Evolutionary conservation across 2,113 vertebrate species (phyloP).

Genomic region (Lepisosteus oculatus): DNA sequence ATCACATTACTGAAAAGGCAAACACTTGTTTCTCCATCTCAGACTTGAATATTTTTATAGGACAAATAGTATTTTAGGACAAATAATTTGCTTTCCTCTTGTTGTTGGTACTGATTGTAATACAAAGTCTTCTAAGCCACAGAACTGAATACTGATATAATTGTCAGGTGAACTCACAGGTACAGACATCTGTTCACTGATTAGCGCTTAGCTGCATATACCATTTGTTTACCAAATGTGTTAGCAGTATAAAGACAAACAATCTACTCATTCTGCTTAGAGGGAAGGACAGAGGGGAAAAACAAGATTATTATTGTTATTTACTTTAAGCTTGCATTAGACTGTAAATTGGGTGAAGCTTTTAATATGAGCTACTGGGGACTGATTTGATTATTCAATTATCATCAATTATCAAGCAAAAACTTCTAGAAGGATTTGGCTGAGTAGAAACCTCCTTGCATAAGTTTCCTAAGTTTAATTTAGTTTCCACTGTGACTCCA

Average conservation of each 20-base stretch:
- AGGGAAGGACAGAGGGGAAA: constrained; percentile 21
- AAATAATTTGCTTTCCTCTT: not conserved
- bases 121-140: not conserved
- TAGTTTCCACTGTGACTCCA: constrained; percentile 28
- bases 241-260: constrained; percentile 25
- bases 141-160: not conserved
- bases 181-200: not conserved
- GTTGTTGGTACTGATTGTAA: not conserved
- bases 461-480: constrained; percentile 37
- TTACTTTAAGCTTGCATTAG: constrained; percentile 43
- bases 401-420: constrained; percentile 36
- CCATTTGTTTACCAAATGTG: constrained; percentile 37
- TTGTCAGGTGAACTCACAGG: constrained; percentile 19
- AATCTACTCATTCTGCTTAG: constrained; percentile 11
- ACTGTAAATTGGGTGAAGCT: constrained; percentile 30
- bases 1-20: too few relatives aligned
- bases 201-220: constrained; percentile 24
- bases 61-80: not conserved
- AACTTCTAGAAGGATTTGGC: constrained; percentile 37
- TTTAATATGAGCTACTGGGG: constrained; percentile 33
- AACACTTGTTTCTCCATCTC: too few relatives aligned
- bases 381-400: constrained; percentile 21
- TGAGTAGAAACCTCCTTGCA: constrained; percentile 7
- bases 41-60: not conserved
- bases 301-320: constrained; percentile 41